phyloP scores from a whole-genome alignment of 2,888 invertebrate species.

The Hofmannophila pseudospretella region DNA sequence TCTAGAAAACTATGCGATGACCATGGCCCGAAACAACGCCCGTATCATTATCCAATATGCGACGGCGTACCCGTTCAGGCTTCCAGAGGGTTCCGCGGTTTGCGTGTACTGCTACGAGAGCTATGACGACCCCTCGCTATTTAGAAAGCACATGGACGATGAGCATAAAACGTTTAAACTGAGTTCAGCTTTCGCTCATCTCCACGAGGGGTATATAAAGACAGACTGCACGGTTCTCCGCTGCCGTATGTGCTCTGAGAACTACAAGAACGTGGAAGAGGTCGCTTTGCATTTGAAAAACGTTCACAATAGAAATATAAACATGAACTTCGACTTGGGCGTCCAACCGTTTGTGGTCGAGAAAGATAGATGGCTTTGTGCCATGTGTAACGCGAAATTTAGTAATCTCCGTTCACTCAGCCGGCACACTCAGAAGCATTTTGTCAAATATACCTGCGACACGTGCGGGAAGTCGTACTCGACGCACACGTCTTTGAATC shows the following conservation, averaged over 20 bases:
- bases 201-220: slow-evolving; percentile 23
- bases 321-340: slow-evolving; percentile 18
- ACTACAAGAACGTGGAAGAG: slow-evolving; percentile 17
- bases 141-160: slow-evolving; percentile 33
- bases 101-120: slow-evolving; percentile 35
- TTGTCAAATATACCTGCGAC: slow-evolving; percentile 30
- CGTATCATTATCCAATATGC: slow-evolving; percentile 30
- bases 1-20: slow-evolving; percentile 33
- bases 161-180: slow-evolving; percentile 23
- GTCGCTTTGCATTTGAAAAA: slow-evolving; percentile 24
- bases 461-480: slow-evolving; percentile 33
- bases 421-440: slow-evolving; percentile 36
- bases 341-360: slow-evolving; percentile 28
- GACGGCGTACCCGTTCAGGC: slow-evolving; percentile 40
- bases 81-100: slow-evolving; percentile 25
- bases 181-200: slow-evolving; percentile 16
- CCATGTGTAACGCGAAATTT: slow-evolving; percentile 26
- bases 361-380: slow-evolving; percentile 21
- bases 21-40: slow-evolving; percentile 33
- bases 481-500: slow-evolving; percentile 21
- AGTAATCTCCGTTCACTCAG: slow-evolving; percentile 26
- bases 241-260: slow-evolving; percentile 26
- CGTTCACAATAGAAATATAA: slow-evolving; percentile 16
- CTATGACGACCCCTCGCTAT: slow-evolving; percentile 26
- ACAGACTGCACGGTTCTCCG: slow-evolving; percentile 30